Evolutionary conservation across 2,113 vertebrate genomes (phyloP).

Genomic region (Garra rufa): DNA sequence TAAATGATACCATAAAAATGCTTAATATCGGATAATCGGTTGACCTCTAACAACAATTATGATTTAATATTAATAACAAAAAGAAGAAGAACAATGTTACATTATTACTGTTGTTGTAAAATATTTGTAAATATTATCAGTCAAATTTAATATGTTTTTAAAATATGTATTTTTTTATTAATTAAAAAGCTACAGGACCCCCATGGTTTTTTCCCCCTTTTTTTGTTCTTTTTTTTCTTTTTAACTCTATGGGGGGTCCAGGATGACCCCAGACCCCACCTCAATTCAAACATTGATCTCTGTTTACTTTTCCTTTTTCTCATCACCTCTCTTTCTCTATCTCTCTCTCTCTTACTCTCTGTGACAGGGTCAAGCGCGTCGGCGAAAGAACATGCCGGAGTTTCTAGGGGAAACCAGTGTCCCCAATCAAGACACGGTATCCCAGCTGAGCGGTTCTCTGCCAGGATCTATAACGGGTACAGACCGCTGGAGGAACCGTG

Average conservation of each 20-base stretch:
- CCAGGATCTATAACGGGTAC: conserved; percentile 67
- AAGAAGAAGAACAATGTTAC: too few relatives aligned
- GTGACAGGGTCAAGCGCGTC: conserved; percentile 82
- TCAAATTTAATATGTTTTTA: neutral
- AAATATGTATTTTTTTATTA: too few relatives aligned
- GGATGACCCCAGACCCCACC: neutral
- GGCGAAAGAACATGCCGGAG: conserved; percentile 92
- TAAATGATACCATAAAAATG: too few relatives aligned
- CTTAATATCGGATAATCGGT: too few relatives aligned
- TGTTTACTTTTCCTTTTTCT: neutral
- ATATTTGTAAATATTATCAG: neutral
- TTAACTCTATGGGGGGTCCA: neutral
- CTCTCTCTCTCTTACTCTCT: neutral
- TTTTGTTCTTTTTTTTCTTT: neutral
- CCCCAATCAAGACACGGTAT: conserved; percentile 74
- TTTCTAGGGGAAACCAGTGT: conserved; percentile 89
- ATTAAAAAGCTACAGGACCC: neutral
- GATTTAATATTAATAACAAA: too few relatives aligned
- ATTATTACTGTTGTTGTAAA: neutral
- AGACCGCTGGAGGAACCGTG: conserved; percentile 92
- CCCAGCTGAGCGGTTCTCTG: conserved; percentile 74
- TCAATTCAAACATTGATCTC: neutral
- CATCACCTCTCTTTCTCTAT: neutral
- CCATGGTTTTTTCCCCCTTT: neutral
- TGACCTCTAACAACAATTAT: too few relatives aligned